These are phyloP conservation scores for Eidolon dupreanum DNA, from an alignment of 2,797 vertebrate genomes.

Conservation along the genomic window DNA sequence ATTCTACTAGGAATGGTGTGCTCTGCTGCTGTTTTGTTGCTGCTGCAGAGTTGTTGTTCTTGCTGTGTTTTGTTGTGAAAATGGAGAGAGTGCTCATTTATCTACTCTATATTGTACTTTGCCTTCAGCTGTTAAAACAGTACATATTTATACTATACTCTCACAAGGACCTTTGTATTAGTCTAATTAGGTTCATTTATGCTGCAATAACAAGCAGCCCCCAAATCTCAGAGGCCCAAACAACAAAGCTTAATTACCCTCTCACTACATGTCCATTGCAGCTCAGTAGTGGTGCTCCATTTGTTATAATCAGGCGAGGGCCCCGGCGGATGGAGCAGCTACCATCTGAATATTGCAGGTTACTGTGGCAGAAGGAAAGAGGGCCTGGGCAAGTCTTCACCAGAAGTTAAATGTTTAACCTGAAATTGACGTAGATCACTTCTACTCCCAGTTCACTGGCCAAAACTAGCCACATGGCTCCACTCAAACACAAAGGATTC, in stretches of 20 bases:
- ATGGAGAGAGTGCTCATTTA: background rate
- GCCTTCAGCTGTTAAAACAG: background rate
- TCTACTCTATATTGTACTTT: background rate
- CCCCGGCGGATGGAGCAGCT: background rate
- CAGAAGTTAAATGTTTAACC: background rate
- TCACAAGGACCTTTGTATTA: background rate
- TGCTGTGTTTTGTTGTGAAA: background rate
- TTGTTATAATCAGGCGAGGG: background rate
- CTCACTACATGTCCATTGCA: background rate
- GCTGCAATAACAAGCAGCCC: background rate
- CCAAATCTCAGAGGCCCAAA: background rate
- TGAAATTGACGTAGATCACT: background rate
- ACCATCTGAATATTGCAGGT: background rate
- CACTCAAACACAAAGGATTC: background rate
- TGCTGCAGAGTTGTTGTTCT: background rate
- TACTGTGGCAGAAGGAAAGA: background rate
- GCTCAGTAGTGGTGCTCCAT: background rate
- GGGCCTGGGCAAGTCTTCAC: background rate
- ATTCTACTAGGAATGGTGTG: background rate
- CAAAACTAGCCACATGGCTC: background rate
- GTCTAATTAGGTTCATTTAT: background rate
- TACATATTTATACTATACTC: background rate
- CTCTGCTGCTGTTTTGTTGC: background rate
- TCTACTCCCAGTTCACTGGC: background rate
- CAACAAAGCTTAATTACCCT: background rate